Percentiles rank a stretch among this genome's conserved stretches.
These are phyloP conservation scores for Halcyon malimbica DNA, from an alignment of 2,113 vertebrate species.

Conservation along the genomic window DNA sequence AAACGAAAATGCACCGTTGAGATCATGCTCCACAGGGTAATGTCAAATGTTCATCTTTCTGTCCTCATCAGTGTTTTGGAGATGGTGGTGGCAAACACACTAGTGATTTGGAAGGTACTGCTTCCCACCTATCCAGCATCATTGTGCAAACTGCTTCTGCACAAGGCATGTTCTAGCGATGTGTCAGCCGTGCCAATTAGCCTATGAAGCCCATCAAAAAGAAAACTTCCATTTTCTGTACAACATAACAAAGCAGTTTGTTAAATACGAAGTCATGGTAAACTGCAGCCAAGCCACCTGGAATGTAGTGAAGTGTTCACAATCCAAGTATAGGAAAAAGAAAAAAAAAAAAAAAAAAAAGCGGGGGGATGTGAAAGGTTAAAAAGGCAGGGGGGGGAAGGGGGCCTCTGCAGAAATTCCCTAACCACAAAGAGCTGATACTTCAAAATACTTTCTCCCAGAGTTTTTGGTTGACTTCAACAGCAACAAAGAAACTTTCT, in stretches of 20 bases:
- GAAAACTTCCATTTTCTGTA: neutral
- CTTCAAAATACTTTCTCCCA: neutral
- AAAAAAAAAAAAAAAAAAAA: neutral
- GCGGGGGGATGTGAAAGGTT: neutral
- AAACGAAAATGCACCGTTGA: neutral
- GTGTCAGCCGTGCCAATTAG: neutral
- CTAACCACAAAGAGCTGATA: neutral
- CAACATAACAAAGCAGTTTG: neutral
- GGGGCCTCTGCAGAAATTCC: neutral
- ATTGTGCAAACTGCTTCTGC: neutral
- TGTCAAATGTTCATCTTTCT: neutral
- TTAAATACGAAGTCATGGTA: neutral
- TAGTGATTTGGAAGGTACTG: neutral
- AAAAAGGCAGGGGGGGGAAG: neutral
- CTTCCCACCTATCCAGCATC: neutral
- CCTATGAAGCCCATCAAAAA: neutral
- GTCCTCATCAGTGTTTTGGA: neutral
- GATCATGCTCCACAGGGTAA: rapidly evolving
- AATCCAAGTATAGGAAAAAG: neutral
- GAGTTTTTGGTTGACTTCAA: neutral
- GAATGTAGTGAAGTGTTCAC: neutral
- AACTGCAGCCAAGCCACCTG: neutral
- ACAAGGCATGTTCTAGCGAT: rapidly evolving
- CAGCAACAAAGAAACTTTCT: neutral
- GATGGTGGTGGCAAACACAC: neutral